These are phyloP conservation scores for Pampus argenteus DNA, from an alignment of 2,797 vertebrate species.

Conservation along the genomic window DNA sequence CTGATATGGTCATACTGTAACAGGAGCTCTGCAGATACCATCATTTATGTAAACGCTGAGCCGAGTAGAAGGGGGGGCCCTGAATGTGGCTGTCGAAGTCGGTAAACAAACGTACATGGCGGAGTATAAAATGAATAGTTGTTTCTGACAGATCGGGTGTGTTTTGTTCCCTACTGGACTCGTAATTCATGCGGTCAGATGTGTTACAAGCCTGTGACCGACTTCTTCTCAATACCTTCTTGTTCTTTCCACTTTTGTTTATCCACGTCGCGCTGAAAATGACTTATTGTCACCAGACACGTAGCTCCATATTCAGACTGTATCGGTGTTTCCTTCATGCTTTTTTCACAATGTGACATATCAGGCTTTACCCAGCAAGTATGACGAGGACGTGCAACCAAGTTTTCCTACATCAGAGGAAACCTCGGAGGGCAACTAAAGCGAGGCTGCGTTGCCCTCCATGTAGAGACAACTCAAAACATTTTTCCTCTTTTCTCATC, in stretches of 20 bases:
- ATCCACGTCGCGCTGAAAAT: not conserved
- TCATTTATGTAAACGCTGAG: slow-evolving; percentile 35
- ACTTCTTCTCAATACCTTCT: not conserved
- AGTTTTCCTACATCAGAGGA: too few relatives aligned
- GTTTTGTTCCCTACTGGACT: slow-evolving; percentile 3
- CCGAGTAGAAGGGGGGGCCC: not conserved
- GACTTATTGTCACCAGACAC: slow-evolving; percentile 2
- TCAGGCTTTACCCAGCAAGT: too few relatives aligned
- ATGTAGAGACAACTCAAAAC: not conserved
- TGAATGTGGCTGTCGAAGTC: not conserved
- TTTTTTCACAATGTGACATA: not conserved
- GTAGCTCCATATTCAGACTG: not conserved
- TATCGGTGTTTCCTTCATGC: not conserved
- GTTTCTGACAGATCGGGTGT: slow-evolving; percentile 26
- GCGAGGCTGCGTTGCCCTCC: too few relatives aligned
- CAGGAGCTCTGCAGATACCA: slow-evolving; percentile 44
- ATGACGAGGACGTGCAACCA: too few relatives aligned
- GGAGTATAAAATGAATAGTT: slow-evolving; percentile 1
- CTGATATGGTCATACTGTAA: slow-evolving; percentile 14
- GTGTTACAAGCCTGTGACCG: not conserved
- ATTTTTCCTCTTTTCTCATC: not conserved
- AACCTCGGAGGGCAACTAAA: too few relatives aligned
- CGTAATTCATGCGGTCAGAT: not conserved
- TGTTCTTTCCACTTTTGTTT: not conserved
- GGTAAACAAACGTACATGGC: not conserved